Evolutionary conservation across 2,888 invertebrate genomes (phyloP).

Genomic region (Portevinia maculata): DNA sequence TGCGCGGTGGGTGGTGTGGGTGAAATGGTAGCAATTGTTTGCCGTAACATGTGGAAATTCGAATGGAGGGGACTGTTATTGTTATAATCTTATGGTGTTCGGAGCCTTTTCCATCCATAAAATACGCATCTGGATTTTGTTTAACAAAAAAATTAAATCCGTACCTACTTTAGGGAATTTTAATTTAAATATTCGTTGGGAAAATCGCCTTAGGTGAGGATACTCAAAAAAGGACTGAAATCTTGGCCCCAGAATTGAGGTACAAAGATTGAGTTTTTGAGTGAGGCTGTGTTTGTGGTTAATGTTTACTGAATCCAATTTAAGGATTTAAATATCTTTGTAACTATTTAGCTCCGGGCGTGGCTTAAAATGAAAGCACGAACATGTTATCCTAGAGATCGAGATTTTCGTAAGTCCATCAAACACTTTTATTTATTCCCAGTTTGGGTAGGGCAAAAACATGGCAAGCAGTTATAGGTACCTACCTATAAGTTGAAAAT

Average conservation of each 20-base stretch:
- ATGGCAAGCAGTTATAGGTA: too few relatives aligned
- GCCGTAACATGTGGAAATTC: constrained; percentile 22
- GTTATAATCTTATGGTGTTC: constrained; percentile 10
- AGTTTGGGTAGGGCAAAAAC: too few relatives aligned
- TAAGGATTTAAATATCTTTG: constrained; percentile 2
- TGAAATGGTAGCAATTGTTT: constrained; percentile 9
- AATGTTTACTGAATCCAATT: constrained; percentile 4
- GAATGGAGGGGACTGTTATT: background rate
- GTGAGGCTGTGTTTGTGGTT: constrained; percentile 14
- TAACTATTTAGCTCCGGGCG: background rate
- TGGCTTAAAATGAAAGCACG: too few relatives aligned
- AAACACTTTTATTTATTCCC: too few relatives aligned
- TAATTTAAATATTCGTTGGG: constrained; percentile 16
- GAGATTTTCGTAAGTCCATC: too few relatives aligned
- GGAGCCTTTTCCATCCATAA: background rate
- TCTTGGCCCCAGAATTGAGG: constrained; percentile 20
- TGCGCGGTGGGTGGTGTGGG: background rate
- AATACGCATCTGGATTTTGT: background rate
- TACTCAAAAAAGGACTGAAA: background rate
- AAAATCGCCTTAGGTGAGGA: constrained; percentile 22
- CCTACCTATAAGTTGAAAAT: too few relatives aligned
- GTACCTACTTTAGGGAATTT: background rate
- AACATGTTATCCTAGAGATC: too few relatives aligned
- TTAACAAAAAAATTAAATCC: background rate
- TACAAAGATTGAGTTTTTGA: constrained; percentile 31